phyloP scores from a whole-genome alignment of 2,888 invertebrate species.

The Hoplodrina blanda region DNA sequence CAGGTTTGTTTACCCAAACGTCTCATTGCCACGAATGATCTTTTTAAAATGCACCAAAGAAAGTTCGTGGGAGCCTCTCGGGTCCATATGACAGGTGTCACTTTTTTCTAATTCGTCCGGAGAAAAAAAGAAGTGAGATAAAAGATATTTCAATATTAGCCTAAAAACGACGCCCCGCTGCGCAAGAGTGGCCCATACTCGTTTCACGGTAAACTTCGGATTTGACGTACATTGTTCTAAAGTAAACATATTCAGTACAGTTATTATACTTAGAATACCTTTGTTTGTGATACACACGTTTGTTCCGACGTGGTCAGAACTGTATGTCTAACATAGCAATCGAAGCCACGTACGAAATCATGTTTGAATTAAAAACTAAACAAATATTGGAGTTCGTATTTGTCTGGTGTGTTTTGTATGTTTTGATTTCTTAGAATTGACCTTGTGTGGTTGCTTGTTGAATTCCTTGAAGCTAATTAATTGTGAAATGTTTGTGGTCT shows the following conservation, averaged over 20 bases:
- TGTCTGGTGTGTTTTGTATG: constrained; percentile 42
- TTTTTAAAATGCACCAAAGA: constrained; percentile 65
- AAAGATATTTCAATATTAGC: constrained; percentile 84
- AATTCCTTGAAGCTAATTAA: constrained; percentile 50
- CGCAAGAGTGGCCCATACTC: constrained; percentile 68
- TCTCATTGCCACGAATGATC: constrained; percentile 72
- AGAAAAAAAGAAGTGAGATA: constrained; percentile 75
- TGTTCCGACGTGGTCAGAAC: constrained; percentile 32
- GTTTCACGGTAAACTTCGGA: constrained; percentile 69
- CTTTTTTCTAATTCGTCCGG: constrained; percentile 72
- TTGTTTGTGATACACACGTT: constrained; percentile 44
- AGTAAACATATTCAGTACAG: constrained; percentile 67
- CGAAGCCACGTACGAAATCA: constrained; percentile 46
- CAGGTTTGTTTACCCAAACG: constrained; percentile 76
- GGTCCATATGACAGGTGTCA: constrained; percentile 83
- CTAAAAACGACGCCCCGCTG: constrained; percentile 78
- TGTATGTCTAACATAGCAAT: constrained; percentile 27
- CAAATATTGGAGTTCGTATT: constrained; percentile 45
- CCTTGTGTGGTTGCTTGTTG: constrained; percentile 51
- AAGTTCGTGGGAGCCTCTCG: constrained; percentile 75
- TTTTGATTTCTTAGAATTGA: constrained; percentile 55
- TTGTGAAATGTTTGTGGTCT: constrained; percentile 53
- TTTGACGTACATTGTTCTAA: constrained; percentile 70
- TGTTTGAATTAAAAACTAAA: constrained; percentile 54
- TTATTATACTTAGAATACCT: constrained; percentile 62